A percentile compares a stretch with the other conserved stretches of the same genome.
phyloP scores from a whole-genome alignment of 2,113 vertebrate species.

The human region DNA sequence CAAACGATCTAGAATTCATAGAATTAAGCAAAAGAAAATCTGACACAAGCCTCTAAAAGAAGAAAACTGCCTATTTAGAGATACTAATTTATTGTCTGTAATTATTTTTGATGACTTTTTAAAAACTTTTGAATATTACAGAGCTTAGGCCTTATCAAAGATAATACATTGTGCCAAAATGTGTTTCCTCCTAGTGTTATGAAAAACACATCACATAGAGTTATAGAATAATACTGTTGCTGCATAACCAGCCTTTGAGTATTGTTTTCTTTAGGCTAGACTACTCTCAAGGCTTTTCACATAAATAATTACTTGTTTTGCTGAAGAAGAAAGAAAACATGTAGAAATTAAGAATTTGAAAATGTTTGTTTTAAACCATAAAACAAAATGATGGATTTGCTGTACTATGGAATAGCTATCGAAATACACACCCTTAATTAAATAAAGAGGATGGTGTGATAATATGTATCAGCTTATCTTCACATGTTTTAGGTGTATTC shows the following conservation, averaged over 20 bases:
- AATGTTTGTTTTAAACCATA: neutral
- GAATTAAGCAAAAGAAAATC: slow-evolving; percentile 65
- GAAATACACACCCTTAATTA: neutral
- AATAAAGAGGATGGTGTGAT: neutral
- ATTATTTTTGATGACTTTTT: slow-evolving; percentile 67
- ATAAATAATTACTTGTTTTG: neutral
- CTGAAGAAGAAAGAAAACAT: neutral
- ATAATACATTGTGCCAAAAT: slow-evolving; percentile 13
- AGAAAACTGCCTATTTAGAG: slow-evolving; percentile 48
- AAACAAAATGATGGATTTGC: neutral
- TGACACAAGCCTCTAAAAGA: slow-evolving; percentile 58
- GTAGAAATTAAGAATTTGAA: neutral
- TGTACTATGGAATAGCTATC: neutral
- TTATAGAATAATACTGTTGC: neutral
- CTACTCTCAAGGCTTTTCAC: neutral
- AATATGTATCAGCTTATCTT: neutral
- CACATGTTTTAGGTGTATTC: neutral
- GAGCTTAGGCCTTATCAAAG: slow-evolving; percentile 61
- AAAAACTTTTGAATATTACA: slow-evolving; percentile 53
- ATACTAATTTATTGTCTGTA: slow-evolving; percentile 51
- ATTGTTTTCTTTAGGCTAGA: neutral
- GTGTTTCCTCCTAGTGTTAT: slow-evolving; percentile 38
- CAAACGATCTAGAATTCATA: slow-evolving; percentile 67
- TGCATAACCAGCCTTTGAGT: neutral
- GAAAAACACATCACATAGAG: slow-evolving; percentile 25